Conservation (phyloP, 2,797 vertebrate species). For the Sparidentex hasta region DNA sequence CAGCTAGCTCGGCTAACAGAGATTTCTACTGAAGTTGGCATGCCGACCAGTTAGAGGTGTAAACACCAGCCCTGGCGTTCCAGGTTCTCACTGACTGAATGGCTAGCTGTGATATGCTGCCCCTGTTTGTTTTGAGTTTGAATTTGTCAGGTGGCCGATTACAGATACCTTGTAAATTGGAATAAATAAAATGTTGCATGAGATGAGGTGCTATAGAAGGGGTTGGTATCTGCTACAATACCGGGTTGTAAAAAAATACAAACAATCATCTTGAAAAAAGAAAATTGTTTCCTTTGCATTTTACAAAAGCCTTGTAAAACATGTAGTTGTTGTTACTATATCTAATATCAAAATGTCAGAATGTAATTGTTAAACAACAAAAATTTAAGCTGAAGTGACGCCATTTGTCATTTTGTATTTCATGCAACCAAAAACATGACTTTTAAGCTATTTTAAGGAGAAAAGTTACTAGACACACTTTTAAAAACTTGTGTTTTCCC, state of each 20-base stretch:
- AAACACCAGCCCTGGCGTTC: too few species aligned
- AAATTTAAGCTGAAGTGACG: background rate
- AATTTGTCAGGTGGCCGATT: too few species aligned
- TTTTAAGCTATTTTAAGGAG: too few species aligned
- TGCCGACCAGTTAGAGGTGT: too few species aligned
- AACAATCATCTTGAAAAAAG: background rate
- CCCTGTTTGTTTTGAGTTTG: too few species aligned
- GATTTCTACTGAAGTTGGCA: too few species aligned
- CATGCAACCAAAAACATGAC: too few species aligned
- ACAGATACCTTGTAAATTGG: background rate
- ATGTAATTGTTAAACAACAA: too few species aligned
- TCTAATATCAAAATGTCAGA: too few species aligned
- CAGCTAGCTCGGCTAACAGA: too few species aligned
- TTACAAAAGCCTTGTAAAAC: background rate
- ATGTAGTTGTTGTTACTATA: background rate
- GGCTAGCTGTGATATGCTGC: background rate
- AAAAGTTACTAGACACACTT: too few species aligned
- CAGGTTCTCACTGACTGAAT: too few species aligned
- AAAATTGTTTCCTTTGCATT: background rate
- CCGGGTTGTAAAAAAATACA: background rate
- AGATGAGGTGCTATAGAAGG: background rate
- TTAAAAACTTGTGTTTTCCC: background rate
- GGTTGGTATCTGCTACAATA: background rate
- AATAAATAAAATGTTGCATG: background rate
- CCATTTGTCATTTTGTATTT: background rate